These are phyloP conservation scores for Corythoichthys intestinalis DNA, from an alignment of 2,113 vertebrate species.

Conservation along the genomic window DNA sequence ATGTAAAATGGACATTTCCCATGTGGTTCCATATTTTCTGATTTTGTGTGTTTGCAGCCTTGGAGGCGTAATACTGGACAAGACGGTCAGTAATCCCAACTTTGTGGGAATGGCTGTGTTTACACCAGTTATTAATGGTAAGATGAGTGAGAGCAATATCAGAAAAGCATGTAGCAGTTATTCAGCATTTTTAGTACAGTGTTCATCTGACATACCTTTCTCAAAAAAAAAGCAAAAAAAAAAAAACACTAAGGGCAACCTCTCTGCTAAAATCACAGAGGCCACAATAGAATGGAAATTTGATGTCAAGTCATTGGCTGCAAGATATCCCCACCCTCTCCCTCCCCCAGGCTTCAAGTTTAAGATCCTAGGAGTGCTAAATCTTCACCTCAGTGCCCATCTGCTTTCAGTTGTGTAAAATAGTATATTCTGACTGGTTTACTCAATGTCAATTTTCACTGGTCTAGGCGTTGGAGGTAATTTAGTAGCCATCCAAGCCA, in stretches of 20 bases:
- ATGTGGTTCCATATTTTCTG: background rate
- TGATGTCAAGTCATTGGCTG: too few species aligned
- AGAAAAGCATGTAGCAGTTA: background rate
- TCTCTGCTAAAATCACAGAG: too few species aligned
- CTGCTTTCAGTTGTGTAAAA: background rate
- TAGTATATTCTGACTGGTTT: background rate
- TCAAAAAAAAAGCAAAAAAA: too few species aligned
- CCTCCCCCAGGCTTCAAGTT: too few species aligned
- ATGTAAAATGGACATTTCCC: too few species aligned
- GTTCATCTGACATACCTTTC: background rate
- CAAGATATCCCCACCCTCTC: too few species aligned
- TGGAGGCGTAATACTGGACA: slow-evolving; percentile 92
- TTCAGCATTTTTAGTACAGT: background rate
- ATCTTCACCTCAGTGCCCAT: background rate
- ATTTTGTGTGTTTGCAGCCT: slow-evolving; percentile 67
- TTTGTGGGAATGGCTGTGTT: slow-evolving; percentile 93
- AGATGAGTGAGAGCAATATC: slow-evolving; percentile 27
- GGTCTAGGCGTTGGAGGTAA: slow-evolving; percentile 87
- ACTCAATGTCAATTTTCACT: background rate
- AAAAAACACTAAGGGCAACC: background rate
- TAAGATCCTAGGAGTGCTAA: background rate
- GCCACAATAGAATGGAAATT: too few species aligned
- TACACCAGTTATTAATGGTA: slow-evolving; percentile 95
- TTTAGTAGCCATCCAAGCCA: slow-evolving; percentile 94
- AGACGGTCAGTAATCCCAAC: slow-evolving; percentile 81